Evolutionary conservation across 1,140 invertebrate species (phyloP), one percentile per base, ranked within the genome.

Genomic region (Danaus melanippus): DNA sequence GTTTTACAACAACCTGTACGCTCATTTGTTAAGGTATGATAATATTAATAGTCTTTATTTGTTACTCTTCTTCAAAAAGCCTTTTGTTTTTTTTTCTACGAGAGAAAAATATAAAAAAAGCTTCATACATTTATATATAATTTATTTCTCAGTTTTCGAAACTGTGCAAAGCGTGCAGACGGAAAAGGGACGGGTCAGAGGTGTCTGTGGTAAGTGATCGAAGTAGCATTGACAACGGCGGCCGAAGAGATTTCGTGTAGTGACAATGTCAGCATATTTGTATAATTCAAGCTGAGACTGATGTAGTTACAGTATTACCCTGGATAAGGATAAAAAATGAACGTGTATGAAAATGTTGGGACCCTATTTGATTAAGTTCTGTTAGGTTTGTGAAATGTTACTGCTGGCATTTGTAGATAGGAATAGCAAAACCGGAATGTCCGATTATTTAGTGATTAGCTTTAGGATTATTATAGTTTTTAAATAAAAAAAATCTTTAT

Each of bases 1-100:
- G 89, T 90, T 0, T 53, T 91, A 11, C 84, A 90, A 55, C 87
- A 87, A 58, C 88, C 89, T 4, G 84, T 89, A 43, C 70, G 83
- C 10, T 73, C 75, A 32, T 67, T 69, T 66, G 75, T 84, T 62
- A 81, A 78, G 79, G 81, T 86, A 54, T 55, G 60, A 56, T 61
- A 21, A 41, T 46, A 32, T 4, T 32, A 32, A 32, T 8, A 32
- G 2, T 32, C 0, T 32, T 32, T 32, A 32, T 32, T 8, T 32
- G 6, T 32, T 32, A 32, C 21, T 32, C 2, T 32, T 32, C 21
- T 8, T 32, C 21, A 32, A 7, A 4, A 32, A 5, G 21, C 21
- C 21, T 32, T 32, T 32, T 32, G 21, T 32, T 32, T 32, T 32
- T 32, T 32, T 1, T 21, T 5, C 17, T 32, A 8, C 7, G 21